A percentile compares a stretch with the other conserved stretches of the same genome.
Evolutionary conservation across 2,113 vertebrate species (phyloP).

Genomic region (Amphiprion ocellaris): DNA sequence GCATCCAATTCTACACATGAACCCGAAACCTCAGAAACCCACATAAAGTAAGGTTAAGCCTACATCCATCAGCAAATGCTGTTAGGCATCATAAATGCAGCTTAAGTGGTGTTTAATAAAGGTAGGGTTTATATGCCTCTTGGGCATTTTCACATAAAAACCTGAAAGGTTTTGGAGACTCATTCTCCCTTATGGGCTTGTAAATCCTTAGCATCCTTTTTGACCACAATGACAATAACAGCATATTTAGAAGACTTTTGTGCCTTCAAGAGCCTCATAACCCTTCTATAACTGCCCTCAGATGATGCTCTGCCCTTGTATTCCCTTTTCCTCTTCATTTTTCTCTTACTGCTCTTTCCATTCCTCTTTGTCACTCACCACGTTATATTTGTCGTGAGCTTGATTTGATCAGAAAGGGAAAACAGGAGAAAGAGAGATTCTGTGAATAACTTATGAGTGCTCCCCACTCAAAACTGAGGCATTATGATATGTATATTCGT

Average conservation of each 20-base stretch:
- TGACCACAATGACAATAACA: conserved; percentile 51
- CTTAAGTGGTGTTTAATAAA: conserved; percentile 80
- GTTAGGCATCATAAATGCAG: conserved; percentile 63
- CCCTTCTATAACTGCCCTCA: conserved; percentile 18
- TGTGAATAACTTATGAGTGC: conserved; percentile 56
- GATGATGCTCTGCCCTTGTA: conserved; percentile 19
- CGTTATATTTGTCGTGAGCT: conserved; percentile 39
- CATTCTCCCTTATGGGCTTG: conserved; percentile 50
- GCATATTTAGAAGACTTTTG: conserved; percentile 18
- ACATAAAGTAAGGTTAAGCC: conserved; percentile 42
- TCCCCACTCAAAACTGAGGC: conserved; percentile 39
- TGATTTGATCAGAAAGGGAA: conserved; percentile 40
- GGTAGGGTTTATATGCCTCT: conserved; percentile 68
- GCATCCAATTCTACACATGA: conserved; percentile 8
- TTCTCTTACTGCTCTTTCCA: conserved; percentile 8
- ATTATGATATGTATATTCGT: conserved; percentile 63
- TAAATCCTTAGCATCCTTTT: conserved; percentile 62
- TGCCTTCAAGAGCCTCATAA: conserved; percentile 36
- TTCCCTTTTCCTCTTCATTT: not conserved
- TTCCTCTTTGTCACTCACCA: conserved; percentile 28
- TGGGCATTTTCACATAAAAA: conserved; percentile 69
- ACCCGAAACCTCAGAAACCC: conserved; percentile 48
- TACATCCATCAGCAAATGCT: conserved; percentile 53
- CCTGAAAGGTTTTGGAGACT: conserved; percentile 60
- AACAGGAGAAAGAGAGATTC: conserved; percentile 22